phyloP scores from a whole-genome alignment of 2,113 vertebrate genomes.

The Circaetus gallicus region DNA sequence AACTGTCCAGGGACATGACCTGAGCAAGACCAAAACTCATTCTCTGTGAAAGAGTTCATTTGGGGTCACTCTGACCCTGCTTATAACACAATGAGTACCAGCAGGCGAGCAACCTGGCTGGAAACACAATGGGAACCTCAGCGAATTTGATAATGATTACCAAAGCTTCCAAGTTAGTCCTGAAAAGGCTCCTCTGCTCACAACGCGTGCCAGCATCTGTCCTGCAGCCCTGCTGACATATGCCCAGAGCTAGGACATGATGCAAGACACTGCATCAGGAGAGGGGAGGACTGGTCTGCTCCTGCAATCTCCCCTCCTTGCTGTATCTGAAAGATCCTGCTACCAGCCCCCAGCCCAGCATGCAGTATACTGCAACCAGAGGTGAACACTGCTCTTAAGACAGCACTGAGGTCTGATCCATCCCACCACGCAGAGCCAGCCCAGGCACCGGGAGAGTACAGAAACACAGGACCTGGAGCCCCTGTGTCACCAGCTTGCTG shows the following conservation, averaged over 20 bases:
- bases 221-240: background rate
- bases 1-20: background rate
- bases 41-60: background rate
- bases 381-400: background rate
- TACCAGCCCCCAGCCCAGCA: rapidly evolving
- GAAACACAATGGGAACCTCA: background rate
- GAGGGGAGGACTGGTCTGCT: background rate
- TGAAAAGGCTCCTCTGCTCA: background rate
- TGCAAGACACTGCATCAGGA: background rate
- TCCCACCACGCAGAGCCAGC: background rate
- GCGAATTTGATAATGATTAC: background rate
- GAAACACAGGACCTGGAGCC: background rate
- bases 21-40: background rate
- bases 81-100: background rate
- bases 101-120: background rate
- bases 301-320: background rate
- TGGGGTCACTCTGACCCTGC: background rate
- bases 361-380: background rate
- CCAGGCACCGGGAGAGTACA: background rate
- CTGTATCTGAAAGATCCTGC: background rate
- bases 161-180: background rate
- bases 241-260: background rate
- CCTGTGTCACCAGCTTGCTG: background rate
- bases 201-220: rapidly evolving
- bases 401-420: background rate